Base-by-base conservation (phyloP, 2,113 vertebrate genomes). In the Aphyosemion australe region DNA sequence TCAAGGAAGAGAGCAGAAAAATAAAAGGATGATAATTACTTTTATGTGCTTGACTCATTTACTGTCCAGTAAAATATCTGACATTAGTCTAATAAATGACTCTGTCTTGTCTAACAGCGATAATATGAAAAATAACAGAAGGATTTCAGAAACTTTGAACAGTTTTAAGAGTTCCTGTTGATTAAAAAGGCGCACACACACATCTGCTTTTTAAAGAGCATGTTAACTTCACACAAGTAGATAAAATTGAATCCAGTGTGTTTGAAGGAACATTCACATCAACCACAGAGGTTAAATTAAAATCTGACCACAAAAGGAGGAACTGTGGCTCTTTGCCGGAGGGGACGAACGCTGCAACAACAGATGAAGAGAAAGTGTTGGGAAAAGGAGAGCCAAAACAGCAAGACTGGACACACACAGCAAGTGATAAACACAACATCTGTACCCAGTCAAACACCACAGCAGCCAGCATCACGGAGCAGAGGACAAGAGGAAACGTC, bases 161-260 rank as follows among this genome's bases (percentile, higher is more conserved):
- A 42, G 43, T 41, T 79, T 75, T 39, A 82, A 42, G 65, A 70
- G 69, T 34, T 62, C 52, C 51, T 65, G 43, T 70, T 62, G 47
- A 77, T 79, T 71, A 58, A 61, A 48, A 42, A 39, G 8, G 26
- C 55, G 34, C 9, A 26, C 26, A 26, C 26, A 26, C 1, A 26
- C 26, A 6, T 37, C 60, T 7, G 58, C 19, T 47, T 18, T 59
- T 65, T 54, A 50, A 49, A 61, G 58, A 63, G 31, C 31, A 26
- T 65, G 51, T 46, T 14, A 65, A 20, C 65, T 57, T 46, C 19
- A 32, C 11, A 14, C 12, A 47, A 63, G 56, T 57, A 77, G 68
- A 83, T 70, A 21, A 79, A 84, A 78, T 55, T 12, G 46, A 57
- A 55, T 69, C 51, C 8, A 43, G 6, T 0, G 45, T 9, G 50